Percentiles rank a stretch among this genome's conserved stretches.
These are phyloP conservation scores for Microplitis manilae DNA, from an alignment of 2,888 invertebrate species.

Conservation along the genomic window DNA sequence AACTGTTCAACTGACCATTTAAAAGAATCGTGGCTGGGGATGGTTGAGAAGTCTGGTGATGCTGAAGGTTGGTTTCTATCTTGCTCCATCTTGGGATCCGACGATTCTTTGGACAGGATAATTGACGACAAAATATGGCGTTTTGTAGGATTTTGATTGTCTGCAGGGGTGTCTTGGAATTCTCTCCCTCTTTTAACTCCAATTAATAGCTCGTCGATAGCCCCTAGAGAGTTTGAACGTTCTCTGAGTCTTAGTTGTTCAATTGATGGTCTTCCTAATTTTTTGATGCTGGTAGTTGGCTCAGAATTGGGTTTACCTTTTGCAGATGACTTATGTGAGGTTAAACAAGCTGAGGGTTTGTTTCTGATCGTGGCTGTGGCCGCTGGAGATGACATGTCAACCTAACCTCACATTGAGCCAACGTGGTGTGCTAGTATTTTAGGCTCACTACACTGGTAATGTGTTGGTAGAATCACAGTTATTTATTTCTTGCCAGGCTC, in stretches of 20 bases:
- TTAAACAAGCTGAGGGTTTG: too few relatives aligned
- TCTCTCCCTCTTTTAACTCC: background rate
- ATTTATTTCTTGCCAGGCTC: too few relatives aligned
- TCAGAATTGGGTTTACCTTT: too few relatives aligned
- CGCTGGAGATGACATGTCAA: too few relatives aligned
- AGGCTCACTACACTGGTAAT: too few relatives aligned
- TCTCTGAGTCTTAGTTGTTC: background rate
- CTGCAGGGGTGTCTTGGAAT: background rate
- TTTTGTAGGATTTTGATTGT: background rate
- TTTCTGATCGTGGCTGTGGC: too few relatives aligned
- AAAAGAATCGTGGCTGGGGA: background rate
- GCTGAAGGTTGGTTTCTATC: background rate
- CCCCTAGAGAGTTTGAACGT: background rate
- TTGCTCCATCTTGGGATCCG: background rate
- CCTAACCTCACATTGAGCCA: too few relatives aligned
- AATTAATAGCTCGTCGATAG: background rate
- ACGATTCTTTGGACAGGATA: background rate
- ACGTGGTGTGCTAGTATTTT: too few relatives aligned
- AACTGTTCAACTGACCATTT: background rate
- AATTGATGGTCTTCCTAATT: background rate
- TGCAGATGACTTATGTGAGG: too few relatives aligned
- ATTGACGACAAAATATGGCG: background rate
- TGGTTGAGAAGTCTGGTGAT: background rate
- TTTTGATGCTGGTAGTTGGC: background rate
- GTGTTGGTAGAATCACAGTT: too few relatives aligned